Conservation (phyloP, 2,888 invertebrate species). For the Leptinotarsa peninsularis region DNA sequence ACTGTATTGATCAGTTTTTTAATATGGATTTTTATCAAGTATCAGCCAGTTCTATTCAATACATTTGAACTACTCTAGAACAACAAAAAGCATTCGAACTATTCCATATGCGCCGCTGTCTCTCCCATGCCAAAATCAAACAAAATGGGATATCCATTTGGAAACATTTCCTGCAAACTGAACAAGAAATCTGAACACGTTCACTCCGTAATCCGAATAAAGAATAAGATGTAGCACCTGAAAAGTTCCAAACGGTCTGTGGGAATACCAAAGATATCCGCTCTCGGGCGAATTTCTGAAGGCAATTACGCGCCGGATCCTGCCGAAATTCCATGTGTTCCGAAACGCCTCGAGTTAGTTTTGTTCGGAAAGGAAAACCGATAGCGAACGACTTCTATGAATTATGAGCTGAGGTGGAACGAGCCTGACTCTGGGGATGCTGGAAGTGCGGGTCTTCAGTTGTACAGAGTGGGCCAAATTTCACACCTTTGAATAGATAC, state of each 20-base stretch:
- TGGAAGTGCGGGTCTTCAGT: background rate
- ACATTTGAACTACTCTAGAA: no score
- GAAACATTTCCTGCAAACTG: background rate
- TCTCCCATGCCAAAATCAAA: background rate
- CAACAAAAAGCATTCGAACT: background rate
- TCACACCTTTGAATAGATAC: no score
- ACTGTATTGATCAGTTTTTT: no score
- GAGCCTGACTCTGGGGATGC: background rate
- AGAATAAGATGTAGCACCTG: constrained; percentile 15
- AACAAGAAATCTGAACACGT: background rate
- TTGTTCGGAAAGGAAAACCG: constrained; percentile 4
- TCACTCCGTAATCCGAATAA: constrained; percentile 9
- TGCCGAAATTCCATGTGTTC: constrained; percentile 1
- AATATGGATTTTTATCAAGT: no score
- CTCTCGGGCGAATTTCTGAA: background rate
- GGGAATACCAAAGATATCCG: background rate
- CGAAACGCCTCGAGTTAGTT: constrained; percentile 4
- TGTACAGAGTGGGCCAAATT: background rate
- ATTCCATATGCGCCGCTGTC: background rate
- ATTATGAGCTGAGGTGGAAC: background rate
- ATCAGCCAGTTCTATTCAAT: no score
- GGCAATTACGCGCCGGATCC: background rate
- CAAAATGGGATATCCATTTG: background rate
- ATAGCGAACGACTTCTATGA: background rate
- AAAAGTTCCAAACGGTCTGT: background rate